Percentiles rank a stretch among this genome's conserved stretches.
phyloP scores from a whole-genome alignment of 2,797 vertebrate species.

The Pseudochirops corinnae region DNA sequence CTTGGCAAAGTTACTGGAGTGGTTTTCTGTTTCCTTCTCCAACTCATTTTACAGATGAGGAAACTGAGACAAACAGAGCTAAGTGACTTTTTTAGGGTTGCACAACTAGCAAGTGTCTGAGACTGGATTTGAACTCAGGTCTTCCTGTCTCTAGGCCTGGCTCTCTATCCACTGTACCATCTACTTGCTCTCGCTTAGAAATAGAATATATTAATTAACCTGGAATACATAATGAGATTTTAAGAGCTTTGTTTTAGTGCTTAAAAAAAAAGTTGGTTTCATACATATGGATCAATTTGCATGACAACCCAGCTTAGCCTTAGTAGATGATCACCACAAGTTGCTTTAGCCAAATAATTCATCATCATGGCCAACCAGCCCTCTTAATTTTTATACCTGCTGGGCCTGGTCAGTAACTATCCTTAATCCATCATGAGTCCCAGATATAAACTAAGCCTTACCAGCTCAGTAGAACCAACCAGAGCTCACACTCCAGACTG shows the following conservation, averaged over 20 bases:
- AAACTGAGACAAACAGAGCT: background rate
- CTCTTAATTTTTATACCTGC: background rate
- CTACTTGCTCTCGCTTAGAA: background rate
- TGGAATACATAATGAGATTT: conserved; percentile 21
- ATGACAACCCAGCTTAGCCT: too few relatives aligned
- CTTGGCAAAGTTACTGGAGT: background rate
- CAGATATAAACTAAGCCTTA: background rate
- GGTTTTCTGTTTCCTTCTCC: background rate
- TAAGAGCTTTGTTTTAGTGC: background rate
- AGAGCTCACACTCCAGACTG: background rate
- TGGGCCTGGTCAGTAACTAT: background rate
- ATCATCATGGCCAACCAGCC: background rate
- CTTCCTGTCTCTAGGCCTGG: background rate
- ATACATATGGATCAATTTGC: too few relatives aligned
- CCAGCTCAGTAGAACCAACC: background rate
- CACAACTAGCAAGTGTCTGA: background rate
- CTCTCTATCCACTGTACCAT: background rate
- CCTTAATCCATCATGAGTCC: background rate
- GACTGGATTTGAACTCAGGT: background rate
- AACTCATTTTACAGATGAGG: background rate
- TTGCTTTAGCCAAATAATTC: background rate
- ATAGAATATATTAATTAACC: conserved; percentile 31
- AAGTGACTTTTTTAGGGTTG: background rate
- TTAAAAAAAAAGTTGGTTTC: too few relatives aligned
- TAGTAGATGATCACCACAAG: too few relatives aligned